Evolutionary conservation across 2,113 vertebrate genomes (phyloP), one percentile per base, ranked within the genome.

Genomic region (Probosciger aterrimus): DNA sequence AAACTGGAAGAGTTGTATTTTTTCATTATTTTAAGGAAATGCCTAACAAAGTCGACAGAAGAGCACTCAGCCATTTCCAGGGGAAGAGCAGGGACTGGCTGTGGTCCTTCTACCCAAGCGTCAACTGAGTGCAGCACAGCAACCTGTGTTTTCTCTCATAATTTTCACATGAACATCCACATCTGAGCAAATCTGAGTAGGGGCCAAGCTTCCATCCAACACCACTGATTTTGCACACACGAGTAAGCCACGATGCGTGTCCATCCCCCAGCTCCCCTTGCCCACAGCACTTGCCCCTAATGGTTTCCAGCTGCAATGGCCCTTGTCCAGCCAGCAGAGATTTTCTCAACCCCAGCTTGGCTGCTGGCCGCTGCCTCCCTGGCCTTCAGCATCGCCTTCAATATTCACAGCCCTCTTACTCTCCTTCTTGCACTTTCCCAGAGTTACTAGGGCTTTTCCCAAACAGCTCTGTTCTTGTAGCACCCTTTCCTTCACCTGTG

Each of bases 21-120:
- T 43, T 11, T 5, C 35, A 27, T 76, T 73, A 11, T 62, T 81
- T 69, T 50, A 44, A 90, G 71, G 17, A 46, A 73, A 87, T 16
- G 5, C 9, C 18, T 28, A 11, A 6, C 2, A 13, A 47, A 70
- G 17, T 14, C 27, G 4, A 2, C 23, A 47, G 84, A 47, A 82
- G 39, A 89, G 13, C 25, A 15, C 11, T 22, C 27, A 22, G 46
- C 33, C 75, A 13, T 20, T 91, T 41, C n/a, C 50, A 31, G n/a
- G 10, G 22, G 22, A 74, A 0, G 6, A 55, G 17, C 20, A 50
- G 41, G 49, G 69, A 52, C 30, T 4, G 4, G 25, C 5, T 0
- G 0, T 41, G 85, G 44, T 63, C 39, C 22, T 43, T 73, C n/a
- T 19, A 3, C 47, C 33, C 33, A 2, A 18, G 60, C 4, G 28